Conservation (phyloP, 2,113 vertebrate genomes). For the Myocastor coypus region DNA sequence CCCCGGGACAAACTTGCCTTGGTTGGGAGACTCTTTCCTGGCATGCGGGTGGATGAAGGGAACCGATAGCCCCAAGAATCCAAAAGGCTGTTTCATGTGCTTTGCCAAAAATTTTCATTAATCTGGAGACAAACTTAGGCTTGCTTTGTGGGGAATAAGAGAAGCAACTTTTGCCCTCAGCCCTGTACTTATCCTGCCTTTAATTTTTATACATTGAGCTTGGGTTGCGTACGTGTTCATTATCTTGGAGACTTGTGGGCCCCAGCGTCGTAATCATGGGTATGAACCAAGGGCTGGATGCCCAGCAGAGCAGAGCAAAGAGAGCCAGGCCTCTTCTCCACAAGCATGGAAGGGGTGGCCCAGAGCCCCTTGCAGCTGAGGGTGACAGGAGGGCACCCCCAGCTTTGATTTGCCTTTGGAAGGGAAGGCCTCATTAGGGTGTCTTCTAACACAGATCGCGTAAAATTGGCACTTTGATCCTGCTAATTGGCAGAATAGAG, state of each 20-base stretch:
- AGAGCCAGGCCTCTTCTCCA: background rate
- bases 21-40: background rate
- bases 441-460: background rate
- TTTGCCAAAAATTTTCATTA: background rate
- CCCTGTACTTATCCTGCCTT: background rate
- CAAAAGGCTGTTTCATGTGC: background rate
- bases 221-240: background rate
- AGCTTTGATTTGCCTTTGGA: background rate
- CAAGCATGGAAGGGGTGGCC: background rate
- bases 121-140: background rate
- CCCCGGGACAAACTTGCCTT: background rate
- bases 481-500: background rate
- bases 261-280: background rate
- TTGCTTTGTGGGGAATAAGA: background rate
- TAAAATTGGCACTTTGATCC: background rate
- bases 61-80: background rate
- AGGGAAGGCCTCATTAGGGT: background rate
- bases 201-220: background rate
- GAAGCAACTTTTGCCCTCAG: background rate
- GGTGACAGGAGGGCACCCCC: background rate
- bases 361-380: background rate
- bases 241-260: background rate
- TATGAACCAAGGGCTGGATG: background rate
- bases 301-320: background rate
- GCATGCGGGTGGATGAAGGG: background rate